Evolutionary conservation across 2,888 invertebrate genomes (phyloP).

Genomic region (Morpho achilles): DNA sequence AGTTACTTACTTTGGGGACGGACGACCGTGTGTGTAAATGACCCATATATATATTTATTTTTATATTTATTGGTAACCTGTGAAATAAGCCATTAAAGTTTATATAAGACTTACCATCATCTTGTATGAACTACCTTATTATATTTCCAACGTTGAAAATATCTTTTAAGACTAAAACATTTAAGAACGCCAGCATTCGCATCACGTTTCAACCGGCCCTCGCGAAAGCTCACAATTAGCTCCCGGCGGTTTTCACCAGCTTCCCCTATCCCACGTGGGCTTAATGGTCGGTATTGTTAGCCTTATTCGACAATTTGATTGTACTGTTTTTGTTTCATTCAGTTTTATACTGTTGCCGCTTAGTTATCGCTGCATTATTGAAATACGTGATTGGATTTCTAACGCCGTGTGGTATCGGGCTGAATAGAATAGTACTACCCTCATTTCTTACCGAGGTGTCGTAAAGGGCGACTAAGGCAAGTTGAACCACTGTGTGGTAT

Average conservation of each 20-base stretch:
- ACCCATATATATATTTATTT: no score
- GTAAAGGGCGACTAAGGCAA: no score
- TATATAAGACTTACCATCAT: not conserved
- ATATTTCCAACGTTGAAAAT: not conserved
- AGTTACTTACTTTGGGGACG: no score
- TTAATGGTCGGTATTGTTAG: constrained; percentile 16
- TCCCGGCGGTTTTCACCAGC: constrained; percentile 18
- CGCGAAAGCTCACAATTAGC: constrained; percentile 29
- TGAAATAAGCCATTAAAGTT: no score
- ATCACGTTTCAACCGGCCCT: constrained; percentile 25
- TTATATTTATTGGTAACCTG: no score
- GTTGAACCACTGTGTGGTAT: no score
- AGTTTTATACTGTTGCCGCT: constrained; percentile 1
- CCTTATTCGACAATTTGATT: constrained; percentile 13
- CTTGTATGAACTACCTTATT: not conserved
- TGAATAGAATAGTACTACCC: no score
- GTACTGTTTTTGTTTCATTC: constrained; percentile 5
- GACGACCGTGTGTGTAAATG: no score
- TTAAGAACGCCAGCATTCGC: constrained; percentile 14
- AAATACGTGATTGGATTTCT: not conserved
- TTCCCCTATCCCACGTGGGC: constrained; percentile 6
- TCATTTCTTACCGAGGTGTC: no score
- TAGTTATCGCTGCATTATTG: not conserved
- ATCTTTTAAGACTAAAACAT: no score
- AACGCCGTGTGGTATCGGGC: no score